Base-by-base conservation (phyloP, 2,113 vertebrate species). In the Atlantisia rogersi region DNA sequence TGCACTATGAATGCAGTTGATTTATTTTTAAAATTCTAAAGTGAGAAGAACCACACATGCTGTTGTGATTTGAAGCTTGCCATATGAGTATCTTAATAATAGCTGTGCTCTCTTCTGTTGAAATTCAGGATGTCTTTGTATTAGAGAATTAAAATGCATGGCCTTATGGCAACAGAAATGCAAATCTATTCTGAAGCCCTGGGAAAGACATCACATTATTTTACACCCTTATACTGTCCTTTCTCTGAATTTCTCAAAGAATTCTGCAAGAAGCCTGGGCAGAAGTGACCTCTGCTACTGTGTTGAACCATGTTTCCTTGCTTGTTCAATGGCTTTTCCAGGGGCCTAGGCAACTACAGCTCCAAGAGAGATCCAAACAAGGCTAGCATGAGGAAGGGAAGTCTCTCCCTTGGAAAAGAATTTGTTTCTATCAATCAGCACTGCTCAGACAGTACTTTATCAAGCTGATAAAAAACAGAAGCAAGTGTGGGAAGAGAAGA, bases 1-100 rank as follows among this genome's bases (percentile, higher is more conserved):
- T 88, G 77, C 32, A 79, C 31, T 11, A 0, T 1, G 42, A 82
- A 82, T 44, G 40, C 0, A 4, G 68, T 8, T 63, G 46, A 74
- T 70, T 90, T 93, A 71, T 84, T 90, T 95, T 63, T 48, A 32
- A 77, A 83, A 74, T 20, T 37, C 55, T 90, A 68, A 83, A 95
- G 62, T 32, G 69, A 93, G 63, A 35, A 94, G 73, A 93, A 75
- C 26, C 46, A 62, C 58, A 92, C 29, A 15, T 39, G 48, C 69
- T 78, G 69, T 32, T 93, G 86, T 4, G 0, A 81, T 81, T 28
- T 81, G 86, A 86, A 94, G 80, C 31, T 40, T 52, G 5, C 22
- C 65, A 65, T 50, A 71, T n/a, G 69, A 92, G 29, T 84, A 88
- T 50, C 53, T 82, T 84, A 93, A 84, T 67, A 95, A 77, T 22